Evolutionary conservation across 1,140 invertebrate species (phyloP).

Genomic region (Microplitis demolitor): DNA sequence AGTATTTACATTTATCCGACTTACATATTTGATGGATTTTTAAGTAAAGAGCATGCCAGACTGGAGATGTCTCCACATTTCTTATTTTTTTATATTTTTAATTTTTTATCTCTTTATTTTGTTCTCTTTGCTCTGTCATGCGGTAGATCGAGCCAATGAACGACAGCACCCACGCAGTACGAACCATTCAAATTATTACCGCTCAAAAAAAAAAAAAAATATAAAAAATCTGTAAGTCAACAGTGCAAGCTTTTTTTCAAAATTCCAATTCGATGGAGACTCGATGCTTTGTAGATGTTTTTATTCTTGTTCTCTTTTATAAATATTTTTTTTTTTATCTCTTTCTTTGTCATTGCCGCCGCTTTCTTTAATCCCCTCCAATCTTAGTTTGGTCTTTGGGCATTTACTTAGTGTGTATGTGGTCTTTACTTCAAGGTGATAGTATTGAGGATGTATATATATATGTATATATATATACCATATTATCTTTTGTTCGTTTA

Average conservation of each 20-base stretch:
- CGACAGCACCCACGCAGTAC: conserved; percentile 33
- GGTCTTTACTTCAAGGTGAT: too few relatives aligned
- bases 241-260: conserved; percentile 31
- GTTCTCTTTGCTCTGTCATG: neutral
- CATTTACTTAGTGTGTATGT: neutral
- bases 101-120: neutral
- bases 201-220: conserved; percentile 42
- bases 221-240: conserved; percentile 45
- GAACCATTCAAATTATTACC: conserved; percentile 42
- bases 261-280: conserved; percentile 23
- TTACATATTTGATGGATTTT: neutral
- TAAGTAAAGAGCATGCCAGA: too few relatives aligned
- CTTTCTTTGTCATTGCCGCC: conserved; percentile 25
- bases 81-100: neutral
- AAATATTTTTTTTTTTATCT: neutral
- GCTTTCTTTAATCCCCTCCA: conserved; percentile 5
- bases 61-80: too few relatives aligned
- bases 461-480: too few relatives aligned
- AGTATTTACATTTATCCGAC: neutral
- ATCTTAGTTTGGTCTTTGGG: neutral
- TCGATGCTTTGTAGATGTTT: neutral
- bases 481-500: too few relatives aligned
- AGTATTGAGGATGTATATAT: too few relatives aligned
- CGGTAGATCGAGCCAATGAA: neutral
- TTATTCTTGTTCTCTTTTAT: neutral